Evolutionary conservation across 2,113 vertebrate genomes (phyloP), one percentile per base, ranked within the genome.

Genomic region (Cacatua alba): DNA sequence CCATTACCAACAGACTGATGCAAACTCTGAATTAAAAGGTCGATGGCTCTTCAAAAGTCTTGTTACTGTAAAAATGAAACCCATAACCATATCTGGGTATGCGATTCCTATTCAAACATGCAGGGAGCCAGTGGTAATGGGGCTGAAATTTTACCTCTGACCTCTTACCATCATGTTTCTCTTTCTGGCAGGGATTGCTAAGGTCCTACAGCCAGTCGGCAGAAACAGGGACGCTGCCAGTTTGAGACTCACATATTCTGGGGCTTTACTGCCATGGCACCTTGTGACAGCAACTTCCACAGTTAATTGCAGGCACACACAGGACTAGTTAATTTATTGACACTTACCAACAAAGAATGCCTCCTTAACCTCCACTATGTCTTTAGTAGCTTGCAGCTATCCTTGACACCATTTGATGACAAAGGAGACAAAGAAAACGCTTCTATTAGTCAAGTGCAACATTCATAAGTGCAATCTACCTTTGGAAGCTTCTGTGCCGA

Each of bases 401-500:
- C 76, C 60, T 76, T 2, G 4, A 37, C 18, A 78, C 6, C 18
- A 53, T 51, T 64, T 52, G 41, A 87, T 29, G 12, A 68, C 35
- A 57, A 70, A 96, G 25, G 7, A 90, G 49, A 43, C 8, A 9
- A 75, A 75, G 78, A 65, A 69, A 48, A 18, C 9, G 74, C 39
- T 84, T 53, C 12, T 67, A 26, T 33, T 25, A n/a, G 55, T n/a
- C 33, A 79, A 95, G 63, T 19, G 18, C 44, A 83, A 78, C 81
- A 77, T 67, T 60, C 1, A 0, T 13, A 93, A 94, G 71, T 23
- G 52, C 49, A 52, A 75, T 64, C 87, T 98, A 99, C 99, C 99
- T 99, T 99, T 99, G 76, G 99, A 99, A 57, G 99, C 98, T 95
- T 99, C 99, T 2, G 99, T 99, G 84, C 98, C 98, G 0, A 99